Evolutionary conservation across 1,140 invertebrate genomes (phyloP), one percentile per base, ranked within the genome.

Genomic region (Lucilia cuprina): DNA sequence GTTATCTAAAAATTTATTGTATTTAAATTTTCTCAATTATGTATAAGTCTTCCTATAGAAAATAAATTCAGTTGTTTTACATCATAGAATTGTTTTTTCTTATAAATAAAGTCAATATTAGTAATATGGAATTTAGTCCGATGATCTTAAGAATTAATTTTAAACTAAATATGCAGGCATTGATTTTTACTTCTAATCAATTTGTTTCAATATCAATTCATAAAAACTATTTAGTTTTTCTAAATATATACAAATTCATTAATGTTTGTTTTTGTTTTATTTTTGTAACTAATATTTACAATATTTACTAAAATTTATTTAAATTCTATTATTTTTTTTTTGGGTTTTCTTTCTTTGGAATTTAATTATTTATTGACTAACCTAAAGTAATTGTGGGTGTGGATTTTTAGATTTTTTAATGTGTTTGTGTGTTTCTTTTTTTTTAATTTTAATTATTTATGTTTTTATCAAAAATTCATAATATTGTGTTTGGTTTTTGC

Each of bases 341-440:
- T 4, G 9, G 55, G 14, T n/a, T 41, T 41, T 41, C 25, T 41
- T 74, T n/a, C 25, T 30, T 21, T 74, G 74, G 25, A 34, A 30
- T 34, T 55, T 55, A 55, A 14, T 17, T 55, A 55, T 55, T 55
- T 55, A 55, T 74, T 74, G 74, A 77, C 74, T 77, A 77, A 35
- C 74, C 74, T 77, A 77, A 77, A 77, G 74, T 77, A 77, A 77
- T 77, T 77, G 74, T 35, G 74, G 41, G 17, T n/a, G 34, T 78
- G 17, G 34, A n/a, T 78, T 34, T 47, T 47, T 60, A 3, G 13
- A n/a, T 60, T 7, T 60, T n/a, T 60, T 2, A 13, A 34, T 47
- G 14, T 14, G 75, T n/a, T 2, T 78, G 34, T 78, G 75, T 19
- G 34, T n/a, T 12, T 19, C 41, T 50, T 21, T 30, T 21, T 30